Percentiles rank a stretch among this genome's conserved stretches.
These are phyloP conservation scores for Virgularia gustaviana DNA, from an alignment of 92 coral and sea anemone genomes.

Conservation along the genomic window DNA sequence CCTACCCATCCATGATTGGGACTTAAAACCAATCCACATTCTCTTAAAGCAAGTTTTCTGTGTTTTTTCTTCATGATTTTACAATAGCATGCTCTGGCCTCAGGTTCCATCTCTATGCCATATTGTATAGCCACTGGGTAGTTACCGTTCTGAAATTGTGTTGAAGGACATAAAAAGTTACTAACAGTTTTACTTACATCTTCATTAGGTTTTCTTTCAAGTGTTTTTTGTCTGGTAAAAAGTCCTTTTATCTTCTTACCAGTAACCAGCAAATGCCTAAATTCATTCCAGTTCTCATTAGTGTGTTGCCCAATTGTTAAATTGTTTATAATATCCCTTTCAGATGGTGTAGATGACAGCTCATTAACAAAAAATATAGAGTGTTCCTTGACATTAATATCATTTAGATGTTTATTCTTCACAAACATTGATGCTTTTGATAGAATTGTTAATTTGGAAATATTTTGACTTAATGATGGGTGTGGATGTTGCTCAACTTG, in stretches of 20 bases:
- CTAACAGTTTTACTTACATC: conserved; percentile 48
- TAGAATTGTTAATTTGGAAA: conserved; percentile 1
- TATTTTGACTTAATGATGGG: not conserved
- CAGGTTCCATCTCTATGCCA: conserved; percentile 57
- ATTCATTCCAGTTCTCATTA: conserved; percentile 54
- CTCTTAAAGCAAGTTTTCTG: conserved; percentile 37
- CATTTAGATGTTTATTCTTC: not conserved
- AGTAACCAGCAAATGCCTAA: conserved; percentile 45
- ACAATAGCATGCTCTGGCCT: conserved; percentile 39
- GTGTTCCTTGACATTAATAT: not conserved
- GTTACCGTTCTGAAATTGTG: conserved; percentile 11
- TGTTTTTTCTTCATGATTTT: conserved; percentile 43
- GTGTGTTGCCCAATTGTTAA: conserved; percentile 58
- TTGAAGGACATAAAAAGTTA: conserved; percentile 19
- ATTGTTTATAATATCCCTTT: conserved; percentile 34
- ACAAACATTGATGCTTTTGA: not conserved
- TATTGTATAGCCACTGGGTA: conserved; percentile 44
- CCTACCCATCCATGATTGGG: conserved; percentile 46
- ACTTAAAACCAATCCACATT: conserved; percentile 60
- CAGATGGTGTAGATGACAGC: conserved; percentile 20
- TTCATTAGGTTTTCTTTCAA: conserved; percentile 49
- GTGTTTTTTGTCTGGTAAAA: conserved; percentile 59
- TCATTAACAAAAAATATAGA: not conserved
- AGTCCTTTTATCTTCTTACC: conserved; percentile 43
- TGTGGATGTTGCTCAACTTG: not conserved